Evolutionary conservation across 2,797 vertebrate species (phyloP).

Genomic region (Eulemur coronatus): DNA sequence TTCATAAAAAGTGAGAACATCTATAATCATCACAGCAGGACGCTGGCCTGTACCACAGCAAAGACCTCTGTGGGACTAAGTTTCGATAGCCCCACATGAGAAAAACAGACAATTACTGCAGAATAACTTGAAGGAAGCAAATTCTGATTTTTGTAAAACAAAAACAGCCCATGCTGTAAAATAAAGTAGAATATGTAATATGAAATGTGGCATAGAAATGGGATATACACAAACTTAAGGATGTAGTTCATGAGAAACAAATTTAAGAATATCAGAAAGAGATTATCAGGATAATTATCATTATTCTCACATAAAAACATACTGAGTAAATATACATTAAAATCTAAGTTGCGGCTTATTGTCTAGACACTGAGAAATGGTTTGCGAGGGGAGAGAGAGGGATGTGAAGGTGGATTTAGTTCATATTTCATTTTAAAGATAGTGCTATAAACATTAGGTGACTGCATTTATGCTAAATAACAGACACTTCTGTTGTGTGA

Average conservation of each 20-base stretch:
- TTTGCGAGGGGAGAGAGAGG: not conserved
- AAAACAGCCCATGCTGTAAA: not conserved
- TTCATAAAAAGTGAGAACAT: conserved; percentile 59
- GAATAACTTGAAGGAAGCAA: conserved; percentile 6
- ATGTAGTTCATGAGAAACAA: not conserved
- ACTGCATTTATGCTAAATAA: not conserved
- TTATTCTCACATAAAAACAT: not conserved
- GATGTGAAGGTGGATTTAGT: not conserved
- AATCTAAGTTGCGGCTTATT: not conserved
- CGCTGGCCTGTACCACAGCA: conserved; percentile 27
- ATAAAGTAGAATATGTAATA: not conserved
- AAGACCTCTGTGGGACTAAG: not conserved
- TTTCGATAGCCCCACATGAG: conserved; percentile 28
- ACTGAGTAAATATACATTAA: not conserved
- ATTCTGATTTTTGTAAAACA: conserved; percentile 43
- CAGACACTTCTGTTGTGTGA: not conserved
- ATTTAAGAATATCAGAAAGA: not conserved
- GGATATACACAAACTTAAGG: not conserved
- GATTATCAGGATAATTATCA: not conserved
- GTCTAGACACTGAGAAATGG: not conserved
- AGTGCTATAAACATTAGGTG: not conserved
- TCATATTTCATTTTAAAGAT: conserved; percentile 7
- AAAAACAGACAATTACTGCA: conserved; percentile 19
- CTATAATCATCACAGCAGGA: conserved; percentile 59
- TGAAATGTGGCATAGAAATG: not conserved